These are phyloP conservation scores for Phodopus roborovskii DNA, from an alignment of 2,113 vertebrate species.

Conservation along the genomic window DNA sequence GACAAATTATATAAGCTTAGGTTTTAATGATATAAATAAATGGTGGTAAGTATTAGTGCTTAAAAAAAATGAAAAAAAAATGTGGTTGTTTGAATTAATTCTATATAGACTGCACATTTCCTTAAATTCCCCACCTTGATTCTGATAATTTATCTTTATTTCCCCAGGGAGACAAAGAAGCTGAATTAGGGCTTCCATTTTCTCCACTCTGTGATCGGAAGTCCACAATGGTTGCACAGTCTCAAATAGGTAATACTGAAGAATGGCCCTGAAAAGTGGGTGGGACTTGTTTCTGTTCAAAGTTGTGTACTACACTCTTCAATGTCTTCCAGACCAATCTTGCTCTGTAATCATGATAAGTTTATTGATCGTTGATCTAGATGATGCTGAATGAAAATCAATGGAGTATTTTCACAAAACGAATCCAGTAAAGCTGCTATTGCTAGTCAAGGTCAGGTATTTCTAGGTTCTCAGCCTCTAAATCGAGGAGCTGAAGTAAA, in stretches of 20 bases:
- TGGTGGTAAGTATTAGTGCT: not conserved
- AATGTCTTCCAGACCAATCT: not conserved
- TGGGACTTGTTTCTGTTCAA: not conserved
- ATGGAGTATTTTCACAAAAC: constrained; percentile 28
- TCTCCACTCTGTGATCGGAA: constrained; percentile 98
- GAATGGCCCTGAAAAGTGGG: not conserved
- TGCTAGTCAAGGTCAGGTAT: not conserved
- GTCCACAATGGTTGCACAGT: constrained; percentile 97
- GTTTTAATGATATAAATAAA: constrained; percentile 27
- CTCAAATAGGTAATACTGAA: constrained; percentile 94
- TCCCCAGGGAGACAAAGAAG: constrained; percentile 96
- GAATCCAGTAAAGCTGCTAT: not conserved
- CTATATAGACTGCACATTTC: not conserved
- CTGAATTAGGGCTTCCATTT: constrained; percentile 95
- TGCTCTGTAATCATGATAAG: not conserved
- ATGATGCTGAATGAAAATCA: not conserved
- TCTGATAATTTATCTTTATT: constrained; percentile 65
- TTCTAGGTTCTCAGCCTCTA: not conserved
- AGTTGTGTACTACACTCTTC: not conserved
- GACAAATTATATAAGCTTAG: not conserved
- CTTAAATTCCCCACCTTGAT: not conserved
- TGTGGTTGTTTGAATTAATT: not conserved
- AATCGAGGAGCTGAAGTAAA: not conserved
- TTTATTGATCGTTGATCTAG: not conserved
- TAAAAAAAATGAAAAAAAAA: constrained; percentile 45